Evolutionary conservation across 2,797 vertebrate species (phyloP).

Genomic region (Syngnathus acus): DNA sequence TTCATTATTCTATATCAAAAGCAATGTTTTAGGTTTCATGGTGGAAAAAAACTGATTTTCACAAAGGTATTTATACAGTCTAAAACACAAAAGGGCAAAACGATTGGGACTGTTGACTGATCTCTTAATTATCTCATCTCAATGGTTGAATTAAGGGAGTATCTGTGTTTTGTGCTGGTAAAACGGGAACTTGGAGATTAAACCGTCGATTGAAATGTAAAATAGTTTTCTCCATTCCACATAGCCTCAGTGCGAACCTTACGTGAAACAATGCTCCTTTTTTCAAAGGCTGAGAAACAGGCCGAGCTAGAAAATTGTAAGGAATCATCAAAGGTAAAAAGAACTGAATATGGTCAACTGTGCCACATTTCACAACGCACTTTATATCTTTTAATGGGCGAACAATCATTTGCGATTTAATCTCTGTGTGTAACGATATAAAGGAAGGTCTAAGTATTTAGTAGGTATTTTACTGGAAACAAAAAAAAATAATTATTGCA

Average conservation of each 20-base stretch:
- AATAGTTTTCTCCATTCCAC: conserved; percentile 66
- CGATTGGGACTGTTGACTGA: conserved; percentile 9
- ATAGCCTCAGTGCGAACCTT: conserved; percentile 65
- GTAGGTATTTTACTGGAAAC: conserved; percentile 3
- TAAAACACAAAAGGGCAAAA: conserved; percentile 7
- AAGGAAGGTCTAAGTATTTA: not conserved
- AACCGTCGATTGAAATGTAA: conserved; percentile 68
- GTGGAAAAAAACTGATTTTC: conserved; percentile 8
- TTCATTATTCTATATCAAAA: not conserved
- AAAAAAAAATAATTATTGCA: not conserved
- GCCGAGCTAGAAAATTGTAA: conserved; percentile 54
- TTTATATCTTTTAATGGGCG: conserved; percentile 23
- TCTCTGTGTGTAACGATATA: conserved; percentile 12
- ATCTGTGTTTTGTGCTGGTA: conserved; percentile 55
- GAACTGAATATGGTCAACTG: conserved; percentile 34
- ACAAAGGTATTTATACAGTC: conserved; percentile 5
- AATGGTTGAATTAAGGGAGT: conserved; percentile 53
- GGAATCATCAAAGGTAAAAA: conserved; percentile 58
- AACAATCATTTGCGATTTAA: conserved; percentile 31
- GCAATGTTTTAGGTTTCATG: not conserved
- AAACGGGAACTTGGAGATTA: conserved; percentile 58
- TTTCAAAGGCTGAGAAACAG: conserved; percentile 63
- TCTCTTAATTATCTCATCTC: conserved; percentile 49
- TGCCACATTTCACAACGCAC: conserved; percentile 15
- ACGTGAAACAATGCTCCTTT: conserved; percentile 61